A percentile compares a stretch with the other conserved stretches of the same genome.
Evolutionary conservation across 2,113 vertebrate species (phyloP).

Genomic region (Notarius quadriscutis): DNA sequence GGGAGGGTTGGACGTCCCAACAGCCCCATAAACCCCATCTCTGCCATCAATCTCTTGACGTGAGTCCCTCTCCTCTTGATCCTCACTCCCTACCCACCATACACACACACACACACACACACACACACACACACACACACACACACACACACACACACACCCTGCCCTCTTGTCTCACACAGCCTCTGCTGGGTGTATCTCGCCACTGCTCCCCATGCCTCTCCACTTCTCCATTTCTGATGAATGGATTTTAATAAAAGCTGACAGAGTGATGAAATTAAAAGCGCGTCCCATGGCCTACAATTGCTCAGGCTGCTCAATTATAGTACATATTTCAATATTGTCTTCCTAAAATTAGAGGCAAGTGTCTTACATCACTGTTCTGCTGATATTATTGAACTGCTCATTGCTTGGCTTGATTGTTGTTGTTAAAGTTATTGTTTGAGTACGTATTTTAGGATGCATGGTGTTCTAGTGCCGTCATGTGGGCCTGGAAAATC

Average conservation of each 20-base stretch:
- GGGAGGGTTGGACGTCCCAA: constrained; percentile 54
- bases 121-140: too few relatives aligned
- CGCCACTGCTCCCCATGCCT: constrained; percentile 29
- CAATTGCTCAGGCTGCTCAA: constrained; percentile 66
- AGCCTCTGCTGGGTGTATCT: constrained; percentile 19
- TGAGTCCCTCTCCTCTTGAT: constrained; percentile 62
- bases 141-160: not conserved
- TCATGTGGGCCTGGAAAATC: constrained; percentile 62
- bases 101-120: constrained; percentile 19
- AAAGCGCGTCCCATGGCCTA: constrained; percentile 71
- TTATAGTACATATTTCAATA: constrained; percentile 73
- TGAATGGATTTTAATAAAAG: constrained; percentile 81
- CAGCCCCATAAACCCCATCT: constrained; percentile 62
- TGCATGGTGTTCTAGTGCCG: constrained; percentile 60
- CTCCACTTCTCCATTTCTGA: constrained; percentile 64
- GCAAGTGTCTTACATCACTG: constrained; percentile 66
- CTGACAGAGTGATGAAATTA: constrained; percentile 80
- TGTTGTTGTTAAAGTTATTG: constrained; percentile 58
- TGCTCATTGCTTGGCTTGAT: constrained; percentile 61
- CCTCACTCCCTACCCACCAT: constrained; percentile 55
- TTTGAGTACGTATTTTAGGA: constrained; percentile 56
- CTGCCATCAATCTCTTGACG: constrained; percentile 72
- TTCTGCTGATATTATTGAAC: constrained; percentile 59
- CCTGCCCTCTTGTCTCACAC: constrained; percentile 17
- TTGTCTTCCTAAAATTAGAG: constrained; percentile 61